phyloP scores from a whole-genome alignment of 1,140 invertebrate species.

The Heliconius eleuchia region DNA sequence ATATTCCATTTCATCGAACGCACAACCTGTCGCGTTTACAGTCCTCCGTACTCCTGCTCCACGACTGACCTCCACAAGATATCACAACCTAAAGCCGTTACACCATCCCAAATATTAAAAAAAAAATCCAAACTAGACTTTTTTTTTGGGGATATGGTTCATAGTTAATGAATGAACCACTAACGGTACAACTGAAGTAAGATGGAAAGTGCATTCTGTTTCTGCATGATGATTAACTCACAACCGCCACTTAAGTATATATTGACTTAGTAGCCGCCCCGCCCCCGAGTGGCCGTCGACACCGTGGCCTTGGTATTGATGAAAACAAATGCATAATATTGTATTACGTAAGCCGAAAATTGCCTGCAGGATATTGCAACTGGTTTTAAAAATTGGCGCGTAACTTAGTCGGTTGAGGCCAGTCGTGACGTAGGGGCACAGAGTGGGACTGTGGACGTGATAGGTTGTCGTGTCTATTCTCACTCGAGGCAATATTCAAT shows the following conservation, averaged over 20 bases:
- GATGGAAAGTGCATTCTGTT: slow-evolving; percentile 71
- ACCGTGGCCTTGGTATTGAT: slow-evolving; percentile 58
- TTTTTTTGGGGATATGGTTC: background rate
- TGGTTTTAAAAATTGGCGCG: slow-evolving; percentile 58
- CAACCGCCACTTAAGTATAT: slow-evolving; percentile 69
- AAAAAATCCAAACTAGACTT: slow-evolving; percentile 21
- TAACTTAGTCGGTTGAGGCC: slow-evolving; percentile 35
- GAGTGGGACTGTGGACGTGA: too few relatives aligned
- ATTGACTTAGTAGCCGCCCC: slow-evolving; percentile 64
- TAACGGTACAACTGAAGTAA: slow-evolving; percentile 58
- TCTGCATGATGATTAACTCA: slow-evolving; percentile 67
- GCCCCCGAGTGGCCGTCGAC: slow-evolving; percentile 60
- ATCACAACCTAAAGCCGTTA: slow-evolving; percentile 47
- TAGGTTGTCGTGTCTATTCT: too few relatives aligned
- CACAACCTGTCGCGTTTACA: too few relatives aligned
- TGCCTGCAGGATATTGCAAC: slow-evolving; percentile 70
- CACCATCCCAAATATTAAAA: slow-evolving; percentile 40
- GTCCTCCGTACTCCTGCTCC: too few relatives aligned
- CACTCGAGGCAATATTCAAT: too few relatives aligned
- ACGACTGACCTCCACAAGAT: too few relatives aligned
- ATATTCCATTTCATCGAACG: too few relatives aligned
- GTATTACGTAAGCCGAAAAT: slow-evolving; percentile 65
- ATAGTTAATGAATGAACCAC: slow-evolving; percentile 54
- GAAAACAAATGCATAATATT: slow-evolving; percentile 68
- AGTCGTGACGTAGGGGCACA: background rate